These are phyloP conservation scores for Ophion ellenae DNA, from an alignment of 2,888 invertebrate species.

Conservation along the genomic window DNA sequence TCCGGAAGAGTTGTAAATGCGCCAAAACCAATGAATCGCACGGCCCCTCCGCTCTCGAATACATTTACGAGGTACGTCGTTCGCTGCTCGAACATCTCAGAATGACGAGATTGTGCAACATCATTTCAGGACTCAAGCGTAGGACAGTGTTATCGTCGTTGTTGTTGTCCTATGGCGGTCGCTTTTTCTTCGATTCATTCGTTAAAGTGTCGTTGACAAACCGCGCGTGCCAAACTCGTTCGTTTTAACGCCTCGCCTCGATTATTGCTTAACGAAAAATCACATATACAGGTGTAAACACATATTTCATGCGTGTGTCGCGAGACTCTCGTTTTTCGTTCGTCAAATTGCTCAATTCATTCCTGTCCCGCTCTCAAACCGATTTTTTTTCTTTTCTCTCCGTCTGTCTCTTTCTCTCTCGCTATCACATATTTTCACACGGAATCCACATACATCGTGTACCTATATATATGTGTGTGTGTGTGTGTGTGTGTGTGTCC, in stretches of 20 bases:
- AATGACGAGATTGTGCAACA: neutral
- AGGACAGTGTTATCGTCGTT: neutral
- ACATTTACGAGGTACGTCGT: too few relatives aligned
- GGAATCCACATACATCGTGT: slow-evolving; percentile 64
- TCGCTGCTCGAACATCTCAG: too few relatives aligned
- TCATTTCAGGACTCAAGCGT: neutral
- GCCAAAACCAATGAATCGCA: too few relatives aligned
- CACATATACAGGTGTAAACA: neutral
- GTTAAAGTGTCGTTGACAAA: neutral
- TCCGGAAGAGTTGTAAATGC: too few relatives aligned
- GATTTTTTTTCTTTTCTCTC: slow-evolving; percentile 20
- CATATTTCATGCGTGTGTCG: neutral
- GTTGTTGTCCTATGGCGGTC: neutral
- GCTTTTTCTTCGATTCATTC: neutral
- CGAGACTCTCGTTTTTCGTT: slow-evolving; percentile 16
- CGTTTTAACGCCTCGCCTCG: neutral
- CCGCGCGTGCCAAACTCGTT: neutral
- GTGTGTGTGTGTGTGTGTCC: too few relatives aligned
- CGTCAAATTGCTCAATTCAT: neutral
- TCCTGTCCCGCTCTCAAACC: slow-evolving; percentile 13
- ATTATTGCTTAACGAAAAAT: slow-evolving; percentile 6
- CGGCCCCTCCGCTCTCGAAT: too few relatives aligned
- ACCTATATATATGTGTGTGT: slow-evolving; percentile 7
- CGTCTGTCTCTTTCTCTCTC: slow-evolving; percentile 57
- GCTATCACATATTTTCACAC: slow-evolving; percentile 68